These are phyloP conservation scores for Halictus rubicundus DNA, from an alignment of 1,140 invertebrate species.

Conservation along the genomic window DNA sequence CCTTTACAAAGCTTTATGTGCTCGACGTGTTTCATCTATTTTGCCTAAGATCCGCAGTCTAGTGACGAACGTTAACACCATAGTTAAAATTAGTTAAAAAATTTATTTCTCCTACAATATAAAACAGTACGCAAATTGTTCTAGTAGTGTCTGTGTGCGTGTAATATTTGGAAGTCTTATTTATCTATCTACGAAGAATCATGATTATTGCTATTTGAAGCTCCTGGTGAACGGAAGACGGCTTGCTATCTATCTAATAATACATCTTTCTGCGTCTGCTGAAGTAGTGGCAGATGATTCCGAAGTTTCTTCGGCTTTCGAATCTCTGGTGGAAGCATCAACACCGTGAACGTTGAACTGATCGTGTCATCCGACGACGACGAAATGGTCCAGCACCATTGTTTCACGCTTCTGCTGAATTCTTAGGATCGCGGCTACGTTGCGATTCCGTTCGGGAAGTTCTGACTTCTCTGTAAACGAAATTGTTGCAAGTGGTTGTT, in stretches of 20 bases:
- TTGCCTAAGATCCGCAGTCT: no score
- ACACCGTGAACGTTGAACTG: not conserved
- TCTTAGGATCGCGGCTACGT: not conserved
- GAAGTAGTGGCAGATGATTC: not conserved
- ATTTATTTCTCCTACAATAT: conserved; percentile 26
- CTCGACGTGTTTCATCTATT: no score
- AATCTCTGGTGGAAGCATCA: not conserved
- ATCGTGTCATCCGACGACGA: not conserved
- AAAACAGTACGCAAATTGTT: not conserved
- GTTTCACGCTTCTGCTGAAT: not conserved
- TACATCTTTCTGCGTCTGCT: not conserved
- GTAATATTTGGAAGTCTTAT: not conserved
- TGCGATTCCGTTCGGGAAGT: conserved; percentile 10
- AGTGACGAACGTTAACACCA: no score
- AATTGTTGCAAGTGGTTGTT: not conserved
- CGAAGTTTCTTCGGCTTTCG: not conserved
- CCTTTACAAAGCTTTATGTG: no score
- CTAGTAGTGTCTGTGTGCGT: not conserved
- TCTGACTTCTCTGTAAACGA: conserved; percentile 26
- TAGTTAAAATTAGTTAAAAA: conserved; percentile 4
- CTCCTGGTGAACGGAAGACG: not conserved
- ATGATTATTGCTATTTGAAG: no score
- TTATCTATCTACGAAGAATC: not conserved
- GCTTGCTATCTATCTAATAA: not conserved
- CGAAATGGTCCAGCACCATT: not conserved